phyloP scores from a whole-genome alignment of 2,113 vertebrate species.

The Azemiops feae region DNA sequence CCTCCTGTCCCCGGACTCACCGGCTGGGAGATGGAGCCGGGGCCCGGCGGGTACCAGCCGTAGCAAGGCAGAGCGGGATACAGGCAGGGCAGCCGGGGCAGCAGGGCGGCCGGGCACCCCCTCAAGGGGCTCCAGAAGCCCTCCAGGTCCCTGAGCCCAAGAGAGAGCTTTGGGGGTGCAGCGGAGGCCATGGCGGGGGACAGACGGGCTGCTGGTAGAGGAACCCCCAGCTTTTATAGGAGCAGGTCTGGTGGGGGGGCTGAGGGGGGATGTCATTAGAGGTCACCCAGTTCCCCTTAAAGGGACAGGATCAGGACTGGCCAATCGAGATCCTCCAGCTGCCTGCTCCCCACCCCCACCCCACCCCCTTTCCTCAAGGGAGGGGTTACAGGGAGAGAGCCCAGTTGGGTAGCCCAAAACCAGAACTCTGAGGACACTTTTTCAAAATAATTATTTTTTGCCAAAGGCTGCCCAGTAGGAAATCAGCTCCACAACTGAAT shows the following conservation, averaged over 20 bases:
- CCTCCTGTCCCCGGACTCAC: constrained; percentile 28
- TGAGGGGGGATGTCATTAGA: neutral
- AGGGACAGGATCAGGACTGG: neutral
- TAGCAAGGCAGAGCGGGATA: constrained; percentile 8
- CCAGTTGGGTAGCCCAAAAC: neutral
- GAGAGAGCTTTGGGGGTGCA: neutral
- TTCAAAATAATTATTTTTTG: neutral
- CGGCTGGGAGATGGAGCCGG: constrained; percentile 12
- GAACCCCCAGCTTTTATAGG: constrained; percentile 49
- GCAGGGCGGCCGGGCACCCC: neutral
- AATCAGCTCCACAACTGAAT: too few species aligned
- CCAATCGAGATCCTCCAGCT: neutral
- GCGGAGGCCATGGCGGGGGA: constrained; percentile 44
- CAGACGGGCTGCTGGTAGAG: fast-evolving
- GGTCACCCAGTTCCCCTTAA: neutral
- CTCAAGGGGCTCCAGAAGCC: neutral
- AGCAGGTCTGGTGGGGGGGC: neutral
- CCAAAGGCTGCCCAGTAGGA: neutral
- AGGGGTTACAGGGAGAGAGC: neutral
- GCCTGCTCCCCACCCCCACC: neutral
- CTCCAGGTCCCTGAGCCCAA: fast-evolving
- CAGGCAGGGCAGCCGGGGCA: constrained; percentile 2
- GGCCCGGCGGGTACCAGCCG: neutral
- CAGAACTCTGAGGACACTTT: neutral
- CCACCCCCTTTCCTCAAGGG: neutral